Base-by-base conservation (phyloP, 1,140 invertebrate genomes). In the Drosophila punjabiensis region DNA sequence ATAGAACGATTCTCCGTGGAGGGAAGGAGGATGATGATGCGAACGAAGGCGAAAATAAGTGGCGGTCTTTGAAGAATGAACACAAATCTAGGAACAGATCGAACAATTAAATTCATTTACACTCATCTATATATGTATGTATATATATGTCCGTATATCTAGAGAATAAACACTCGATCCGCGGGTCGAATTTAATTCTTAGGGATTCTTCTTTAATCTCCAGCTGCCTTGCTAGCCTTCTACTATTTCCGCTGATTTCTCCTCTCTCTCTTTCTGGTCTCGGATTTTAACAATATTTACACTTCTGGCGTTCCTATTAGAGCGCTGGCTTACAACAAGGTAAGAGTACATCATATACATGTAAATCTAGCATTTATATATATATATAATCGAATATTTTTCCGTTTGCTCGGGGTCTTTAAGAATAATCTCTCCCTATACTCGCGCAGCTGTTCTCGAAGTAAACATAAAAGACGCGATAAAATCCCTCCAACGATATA, bases 281-380 rank as follows among this genome's bases (percentile, higher is more conserved):
- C 47, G 41, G 41, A 50, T 79, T 88, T 88, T 89, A 88, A 88
- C 84, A 88, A 89, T 88, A 88, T 89, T 79, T 89, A 89, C 85
- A 88, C 47, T 81, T 81, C 77, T 55, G 74, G 78, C 63, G 65
- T 50, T 76, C 80, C 58, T 76, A 76, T 76, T 60, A 77, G 81
- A 82, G 73, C 77, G 76, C 76, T 70, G 79, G 76, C 84, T 84
- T 88, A 84, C 73, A 84, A 81, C 81, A 87, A 69, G 79, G 33
- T 37, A 37, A 56, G 71, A 66, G 79, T 81, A 65, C 43, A 64
- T 70, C 76, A 53, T 48, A 79, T 58, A 70, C 47, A 82, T 81
- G 79, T 75, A 74, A 50, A 48, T 48, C 79, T 77, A 85, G 59
- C 65, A 45, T 55, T 59, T 74, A 74, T 68, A 70, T 61, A 50